Percentiles rank a stretch among this genome's conserved stretches.
These are phyloP conservation scores for Rhyacophila evoluta DNA, from an alignment of 2,888 invertebrate genomes.

Conservation along the genomic window DNA sequence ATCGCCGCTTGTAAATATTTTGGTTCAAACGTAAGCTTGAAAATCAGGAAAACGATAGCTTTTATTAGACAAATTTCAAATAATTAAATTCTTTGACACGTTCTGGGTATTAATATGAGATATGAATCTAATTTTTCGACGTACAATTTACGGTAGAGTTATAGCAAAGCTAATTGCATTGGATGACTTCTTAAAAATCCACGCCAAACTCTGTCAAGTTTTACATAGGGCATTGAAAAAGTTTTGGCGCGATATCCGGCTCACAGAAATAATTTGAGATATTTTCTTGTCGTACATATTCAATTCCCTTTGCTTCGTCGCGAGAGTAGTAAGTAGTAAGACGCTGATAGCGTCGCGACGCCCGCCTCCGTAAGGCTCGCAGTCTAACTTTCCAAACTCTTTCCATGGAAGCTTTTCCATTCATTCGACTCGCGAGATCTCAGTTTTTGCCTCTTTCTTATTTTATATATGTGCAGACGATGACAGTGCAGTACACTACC, in stretches of 20 bases:
- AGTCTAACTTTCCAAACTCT: constrained; percentile 17
- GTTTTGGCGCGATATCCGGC: constrained; percentile 3
- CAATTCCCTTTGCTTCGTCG: background rate
- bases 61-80: too few relatives aligned
- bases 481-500: too few relatives aligned
- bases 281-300: constrained; percentile 36
- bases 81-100: too few relatives aligned
- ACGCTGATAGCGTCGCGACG: constrained; percentile 23
- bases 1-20: too few relatives aligned
- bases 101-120: too few relatives aligned
- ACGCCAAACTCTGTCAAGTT: background rate
- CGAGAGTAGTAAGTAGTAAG: background rate
- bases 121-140: too few relatives aligned
- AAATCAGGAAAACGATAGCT: too few relatives aligned
- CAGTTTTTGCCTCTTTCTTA: background rate
- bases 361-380: constrained; percentile 34
- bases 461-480: background rate
- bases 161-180: background rate
- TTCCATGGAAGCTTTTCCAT: background rate
- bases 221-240: background rate
- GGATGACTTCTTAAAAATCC: background rate
- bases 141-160: too few relatives aligned
- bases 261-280: constrained; percentile 37
- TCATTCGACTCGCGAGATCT: background rate
- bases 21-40: too few relatives aligned